phyloP scores from a whole-genome alignment of 2,113 vertebrate genomes.

The Hirundichthys speculiger region DNA sequence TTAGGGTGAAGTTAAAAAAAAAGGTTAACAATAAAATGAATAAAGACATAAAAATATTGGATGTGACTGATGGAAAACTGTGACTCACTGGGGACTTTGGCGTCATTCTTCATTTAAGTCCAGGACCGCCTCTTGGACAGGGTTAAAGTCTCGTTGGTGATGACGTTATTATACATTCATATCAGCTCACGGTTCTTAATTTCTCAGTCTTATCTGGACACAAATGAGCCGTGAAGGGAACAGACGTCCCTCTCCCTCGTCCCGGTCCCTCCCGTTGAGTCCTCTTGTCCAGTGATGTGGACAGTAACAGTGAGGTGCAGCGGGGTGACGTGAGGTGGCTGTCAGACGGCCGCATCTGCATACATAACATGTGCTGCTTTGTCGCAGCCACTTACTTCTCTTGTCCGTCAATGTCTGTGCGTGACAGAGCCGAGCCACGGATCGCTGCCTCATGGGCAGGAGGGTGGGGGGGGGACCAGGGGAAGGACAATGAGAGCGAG shows the following conservation, averaged over 20 bases:
- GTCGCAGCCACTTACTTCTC: conserved; percentile 55
- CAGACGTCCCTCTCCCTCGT: conserved; percentile 2
- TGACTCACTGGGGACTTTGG: too few relatives aligned
- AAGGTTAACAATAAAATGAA: too few relatives aligned
- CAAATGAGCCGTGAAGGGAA: not conserved
- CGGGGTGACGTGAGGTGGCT: conserved; percentile 53
- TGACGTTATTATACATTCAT: too few relatives aligned
- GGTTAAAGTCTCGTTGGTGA: too few relatives aligned
- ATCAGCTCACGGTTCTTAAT: not conserved
- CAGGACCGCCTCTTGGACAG: too few relatives aligned
- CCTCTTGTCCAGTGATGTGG: conserved; percentile 21
- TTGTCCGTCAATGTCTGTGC: conserved; percentile 54
- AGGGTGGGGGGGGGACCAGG: not conserved
- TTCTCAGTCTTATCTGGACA: not conserved
- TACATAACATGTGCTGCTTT: conserved; percentile 60
- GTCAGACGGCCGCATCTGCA: conserved; percentile 48
- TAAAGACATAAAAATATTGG: too few relatives aligned
- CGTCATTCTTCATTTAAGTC: too few relatives aligned
- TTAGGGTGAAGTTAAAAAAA: too few relatives aligned
- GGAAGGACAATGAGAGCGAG: conserved; percentile 24
- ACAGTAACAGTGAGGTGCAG: conserved; percentile 31
- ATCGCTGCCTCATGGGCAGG: conserved; percentile 29
- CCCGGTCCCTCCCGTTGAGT: not conserved
- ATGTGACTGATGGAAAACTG: too few relatives aligned
- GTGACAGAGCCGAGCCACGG: conserved; percentile 36